phyloP scores from a whole-genome alignment of 1,140 invertebrate species.

The Neodiprion fabricii region DNA sequence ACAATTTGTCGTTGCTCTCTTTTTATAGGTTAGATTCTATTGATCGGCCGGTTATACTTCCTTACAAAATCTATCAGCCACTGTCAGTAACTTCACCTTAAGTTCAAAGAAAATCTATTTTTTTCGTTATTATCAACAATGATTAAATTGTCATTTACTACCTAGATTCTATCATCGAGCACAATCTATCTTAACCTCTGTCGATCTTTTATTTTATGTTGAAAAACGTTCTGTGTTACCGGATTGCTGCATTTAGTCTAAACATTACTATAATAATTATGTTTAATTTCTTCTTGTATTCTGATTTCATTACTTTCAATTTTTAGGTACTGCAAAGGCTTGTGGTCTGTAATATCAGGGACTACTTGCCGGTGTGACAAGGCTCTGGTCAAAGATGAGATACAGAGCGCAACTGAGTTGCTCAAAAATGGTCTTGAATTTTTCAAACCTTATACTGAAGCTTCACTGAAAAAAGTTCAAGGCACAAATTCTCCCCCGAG shows the following conservation, averaged over 20 bases:
- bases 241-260: constrained; percentile 18
- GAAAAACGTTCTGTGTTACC: constrained; percentile 5
- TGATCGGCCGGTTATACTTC: background rate
- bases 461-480: constrained; percentile 46
- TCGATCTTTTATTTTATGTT: background rate
- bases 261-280: constrained; percentile 7
- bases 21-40: background rate
- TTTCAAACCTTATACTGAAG: constrained; percentile 52
- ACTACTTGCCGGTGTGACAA: constrained; percentile 57
- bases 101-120: background rate
- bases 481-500: constrained; percentile 49
- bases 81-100: background rate
- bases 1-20: background rate
- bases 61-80: background rate
- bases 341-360: constrained; percentile 58
- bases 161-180: background rate
- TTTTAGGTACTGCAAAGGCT: constrained; percentile 52
- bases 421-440: constrained; percentile 51
- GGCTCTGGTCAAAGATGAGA: constrained; percentile 55
- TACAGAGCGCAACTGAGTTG: constrained; percentile 51
- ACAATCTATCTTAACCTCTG: too few species aligned
- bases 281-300: background rate
- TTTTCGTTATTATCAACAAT: constrained; percentile 12
- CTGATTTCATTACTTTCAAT: constrained; percentile 1
- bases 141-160: constrained; percentile 18